phyloP scores from a whole-genome alignment of 2,797 vertebrate species.

The Dryobates pubescens region DNA sequence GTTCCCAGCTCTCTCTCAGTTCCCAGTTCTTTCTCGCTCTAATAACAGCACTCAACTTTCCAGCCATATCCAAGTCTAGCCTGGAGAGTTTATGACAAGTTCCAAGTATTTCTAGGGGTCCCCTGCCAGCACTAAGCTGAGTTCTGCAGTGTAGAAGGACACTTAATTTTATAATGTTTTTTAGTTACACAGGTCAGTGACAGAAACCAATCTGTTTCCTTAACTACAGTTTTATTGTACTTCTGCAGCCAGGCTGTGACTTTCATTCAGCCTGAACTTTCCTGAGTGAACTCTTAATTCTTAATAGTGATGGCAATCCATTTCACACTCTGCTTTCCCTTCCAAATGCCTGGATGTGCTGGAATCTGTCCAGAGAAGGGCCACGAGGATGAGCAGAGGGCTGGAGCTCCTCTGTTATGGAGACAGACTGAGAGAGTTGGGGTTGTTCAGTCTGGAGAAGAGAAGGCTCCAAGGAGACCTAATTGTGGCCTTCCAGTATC shows the following conservation, averaged over 20 bases:
- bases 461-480: too few relatives aligned
- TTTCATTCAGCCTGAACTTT: background rate
- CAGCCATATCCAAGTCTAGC: background rate
- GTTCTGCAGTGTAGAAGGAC: background rate
- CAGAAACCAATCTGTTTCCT: background rate
- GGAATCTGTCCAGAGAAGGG: too few relatives aligned
- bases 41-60: background rate
- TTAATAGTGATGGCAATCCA: background rate
- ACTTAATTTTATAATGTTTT: background rate
- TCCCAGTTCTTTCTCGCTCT: background rate
- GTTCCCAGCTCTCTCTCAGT: background rate
- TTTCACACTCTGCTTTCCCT: background rate
- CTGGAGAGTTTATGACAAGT: background rate
- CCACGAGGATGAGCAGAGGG: too few relatives aligned
- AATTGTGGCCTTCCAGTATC: too few relatives aligned
- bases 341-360: too few relatives aligned
- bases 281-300: slow-evolving; percentile 21
- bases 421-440: too few relatives aligned
- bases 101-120: background rate
- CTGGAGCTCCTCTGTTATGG: too few relatives aligned
- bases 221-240: slow-evolving; percentile 17
- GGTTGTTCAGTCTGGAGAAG: too few relatives aligned
- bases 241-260: background rate
- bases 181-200: background rate
- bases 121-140: background rate